phyloP scores from a whole-genome alignment of 2,888 invertebrate genomes.

The Leucoptera coffeella region DNA sequence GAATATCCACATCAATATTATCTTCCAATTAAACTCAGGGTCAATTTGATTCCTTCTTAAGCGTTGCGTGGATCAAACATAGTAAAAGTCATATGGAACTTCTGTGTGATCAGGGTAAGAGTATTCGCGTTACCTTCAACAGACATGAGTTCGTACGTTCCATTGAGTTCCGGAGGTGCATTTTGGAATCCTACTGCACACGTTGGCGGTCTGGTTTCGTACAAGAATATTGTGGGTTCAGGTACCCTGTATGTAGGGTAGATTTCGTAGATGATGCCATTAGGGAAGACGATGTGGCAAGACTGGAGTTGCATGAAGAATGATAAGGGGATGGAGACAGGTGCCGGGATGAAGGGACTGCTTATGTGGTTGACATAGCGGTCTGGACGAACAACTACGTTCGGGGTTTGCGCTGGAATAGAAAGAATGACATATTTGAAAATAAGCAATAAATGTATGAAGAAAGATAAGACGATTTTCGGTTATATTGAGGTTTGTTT shows the following conservation, averaged over 20 bases:
- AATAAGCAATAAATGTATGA: too few species aligned
- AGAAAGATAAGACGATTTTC: too few species aligned
- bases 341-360: too few species aligned
- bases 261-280: constrained; percentile 13
- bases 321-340: constrained; percentile 12
- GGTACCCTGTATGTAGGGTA: constrained; percentile 13
- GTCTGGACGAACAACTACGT: too few species aligned
- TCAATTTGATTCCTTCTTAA: too few species aligned
- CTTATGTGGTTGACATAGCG: too few species aligned
- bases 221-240: constrained; percentile 8
- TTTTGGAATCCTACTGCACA: constrained; percentile 14
- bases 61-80: too few species aligned
- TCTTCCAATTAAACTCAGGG: too few species aligned
- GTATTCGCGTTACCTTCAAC: constrained; percentile 10
- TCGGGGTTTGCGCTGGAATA: too few species aligned
- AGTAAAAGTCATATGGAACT: constrained; percentile 14
- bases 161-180: constrained; percentile 11
- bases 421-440: too few species aligned
- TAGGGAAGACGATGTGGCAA: constrained; percentile 16
- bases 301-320: constrained; percentile 12
- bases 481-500: too few species aligned
- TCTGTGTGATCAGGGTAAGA: constrained; percentile 12
- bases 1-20: too few species aligned
- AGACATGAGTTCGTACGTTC: constrained; percentile 18
- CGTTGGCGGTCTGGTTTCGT: constrained; percentile 8